Evolutionary conservation across 1,140 invertebrate species (phyloP), one percentile per base, ranked within the genome.

Genomic region (Adoxophyes honmai): DNA sequence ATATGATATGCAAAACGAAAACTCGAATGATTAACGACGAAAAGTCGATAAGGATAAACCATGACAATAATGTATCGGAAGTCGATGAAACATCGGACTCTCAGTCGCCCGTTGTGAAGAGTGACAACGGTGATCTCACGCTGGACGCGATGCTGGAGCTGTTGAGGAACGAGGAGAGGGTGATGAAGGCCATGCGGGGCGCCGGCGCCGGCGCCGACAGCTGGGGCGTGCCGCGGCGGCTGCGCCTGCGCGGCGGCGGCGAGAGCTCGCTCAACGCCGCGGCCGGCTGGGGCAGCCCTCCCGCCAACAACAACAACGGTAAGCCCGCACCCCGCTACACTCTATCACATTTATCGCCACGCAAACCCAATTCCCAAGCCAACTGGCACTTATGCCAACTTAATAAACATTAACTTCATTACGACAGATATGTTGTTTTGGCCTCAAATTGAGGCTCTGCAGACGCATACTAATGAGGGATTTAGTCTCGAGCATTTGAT

Each of bases 241-340:
- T 94, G 59, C 90, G 94, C 54, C 88, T 96, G n/a, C 87, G 90
- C 38, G 95, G 95, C 39, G 94, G 95, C 16, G 95, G 94, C 34
- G 94, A 95, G 78, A 95, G 92, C 81, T 94, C 94, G 15, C 90
- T 95, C 44, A 95, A 94, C 76, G 93, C 92, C 66, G 92, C 92
- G 53, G 92, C 92, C 35, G 94, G 93, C 59, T 95, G 94, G 94
- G 94, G 93, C 38, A 92, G 93, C 44, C 91, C 93, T 36, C 93
- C 93, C 64, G 89, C 91, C 56, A 92, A 92, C 61, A 94, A 93
- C 74, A 94, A 93, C 67, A 65, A 58, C 71, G 78, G 82, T 87
- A 78, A 75, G 48, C 58, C 44, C 21, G 6, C 6, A 48, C 14
- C 21, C 14, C 13, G n/a, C 34, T 36, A 11, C n/a, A 4, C 34